A percentile compares a stretch with the other conserved stretches of the same genome.
phyloP scores from a whole-genome alignment of 1,140 invertebrate species.

The Lithobius niger region DNA sequence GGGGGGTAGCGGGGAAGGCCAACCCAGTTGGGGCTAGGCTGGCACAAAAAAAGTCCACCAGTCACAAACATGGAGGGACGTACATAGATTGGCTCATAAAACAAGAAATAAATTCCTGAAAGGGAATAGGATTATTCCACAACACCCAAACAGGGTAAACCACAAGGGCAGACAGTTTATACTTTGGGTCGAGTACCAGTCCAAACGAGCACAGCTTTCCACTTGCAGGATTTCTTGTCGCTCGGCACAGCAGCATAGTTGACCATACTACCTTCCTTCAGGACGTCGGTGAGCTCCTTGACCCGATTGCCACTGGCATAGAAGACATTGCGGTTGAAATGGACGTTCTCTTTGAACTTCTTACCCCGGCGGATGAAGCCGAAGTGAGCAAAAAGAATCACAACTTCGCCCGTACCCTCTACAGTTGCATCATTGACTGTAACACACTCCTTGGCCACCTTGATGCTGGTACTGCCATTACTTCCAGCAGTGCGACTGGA shows the following conservation, averaged over 20 bases:
- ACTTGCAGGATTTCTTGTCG: conserved; percentile 6
- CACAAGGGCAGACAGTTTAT: neutral
- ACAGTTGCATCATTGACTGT: neutral
- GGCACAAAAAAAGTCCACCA: neutral
- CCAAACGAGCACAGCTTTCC: conserved; percentile 7
- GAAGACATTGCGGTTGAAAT: conserved; percentile 8
- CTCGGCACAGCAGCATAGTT: conserved; percentile 5
- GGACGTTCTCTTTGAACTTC: conserved; percentile 5
- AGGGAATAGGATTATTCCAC: neutral
- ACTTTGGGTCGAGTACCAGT: conserved; percentile 1
- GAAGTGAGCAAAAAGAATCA: neutral
- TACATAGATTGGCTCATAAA: neutral
- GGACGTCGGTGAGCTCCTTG: conserved; percentile 5
- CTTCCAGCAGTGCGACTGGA: neutral
- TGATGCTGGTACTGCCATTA: neutral
- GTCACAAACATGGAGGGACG: conserved; percentile 2
- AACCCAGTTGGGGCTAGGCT: too few relatives aligned
- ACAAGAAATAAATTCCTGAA: neutral
- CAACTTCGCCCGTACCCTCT: conserved; percentile 1
- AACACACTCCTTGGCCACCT: neutral
- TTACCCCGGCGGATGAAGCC: conserved; percentile 4
- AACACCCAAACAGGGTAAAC: neutral
- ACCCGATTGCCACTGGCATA: conserved; percentile 6
- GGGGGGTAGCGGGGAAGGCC: too few relatives aligned
- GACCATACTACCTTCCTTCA: conserved; percentile 3